Evolutionary conservation across 2,797 vertebrate species (phyloP), one percentile per base, ranked within the genome.

Genomic region (Cynodonichthys magdalenae): DNA sequence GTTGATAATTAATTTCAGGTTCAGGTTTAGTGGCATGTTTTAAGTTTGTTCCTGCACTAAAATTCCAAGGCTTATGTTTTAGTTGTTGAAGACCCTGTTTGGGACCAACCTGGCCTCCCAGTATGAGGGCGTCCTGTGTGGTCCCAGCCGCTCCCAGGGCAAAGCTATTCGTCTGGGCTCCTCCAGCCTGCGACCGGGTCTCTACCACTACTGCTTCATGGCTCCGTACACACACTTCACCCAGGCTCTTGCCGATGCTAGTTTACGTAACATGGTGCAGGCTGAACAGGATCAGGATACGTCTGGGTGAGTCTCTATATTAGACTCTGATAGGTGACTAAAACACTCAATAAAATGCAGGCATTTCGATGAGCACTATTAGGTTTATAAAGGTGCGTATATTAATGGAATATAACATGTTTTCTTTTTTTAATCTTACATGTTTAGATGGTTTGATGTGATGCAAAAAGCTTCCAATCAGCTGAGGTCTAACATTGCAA

Each of bases 121-220:
- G 80, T 97, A 94, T 0, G 97, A 99, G 10, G 92, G 95, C 6
- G 82, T 94, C 0, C 94, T 94, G n/a, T 95, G 95, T 10, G 94
- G 96, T 60, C 94, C 96, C 50, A 94, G 69, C 88, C 96, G 95
- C 69, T 93, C 94, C 45, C 97, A 98, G 81, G 96, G 95, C 63
- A 97, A 95, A 62, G 96, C 93, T n/a, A 95, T 97, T 0, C 96
- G 96, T 6, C 93, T 99, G 2, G 96, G 96, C 53, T 99, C 97
- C 0, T 98, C 96, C 79, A 99, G 86, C 52, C 58, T 96, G 70
- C 90, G 96, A 11, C 98, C 96, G 0, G 98, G 98, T 39, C 94
- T 99, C 41, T 99, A 99, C 81, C 97, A 99, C 82, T 99, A 96
- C 85, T 99, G 98, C 92, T 99, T 99, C 92, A 99, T 99, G 98